A percentile compares a stretch with the other conserved stretches of the same genome.
Evolutionary conservation across 2,888 invertebrate genomes (phyloP).

Genomic region (Lepas anatifera): DNA sequence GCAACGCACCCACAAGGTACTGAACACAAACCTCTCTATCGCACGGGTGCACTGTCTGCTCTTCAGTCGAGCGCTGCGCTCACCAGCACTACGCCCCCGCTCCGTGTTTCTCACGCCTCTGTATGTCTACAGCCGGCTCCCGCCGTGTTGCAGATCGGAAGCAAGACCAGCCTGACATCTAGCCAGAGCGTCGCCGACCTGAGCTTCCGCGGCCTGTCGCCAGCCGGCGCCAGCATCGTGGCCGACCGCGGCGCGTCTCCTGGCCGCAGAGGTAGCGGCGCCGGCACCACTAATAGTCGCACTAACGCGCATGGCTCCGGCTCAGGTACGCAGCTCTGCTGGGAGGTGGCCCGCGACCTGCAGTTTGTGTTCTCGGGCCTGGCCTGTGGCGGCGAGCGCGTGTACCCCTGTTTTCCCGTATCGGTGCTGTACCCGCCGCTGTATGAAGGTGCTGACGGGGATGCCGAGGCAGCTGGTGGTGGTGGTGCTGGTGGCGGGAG

Average conservation of each 20-base stretch:
- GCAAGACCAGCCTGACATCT: slow-evolving; percentile 62
- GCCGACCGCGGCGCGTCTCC: not conserved
- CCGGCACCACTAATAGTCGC: not conserved
- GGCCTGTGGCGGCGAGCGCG: slow-evolving; percentile 12
- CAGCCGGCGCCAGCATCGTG: slow-evolving; percentile 15
- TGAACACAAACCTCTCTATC: too few species aligned
- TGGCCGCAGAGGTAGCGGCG: not conserved
- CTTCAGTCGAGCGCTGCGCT: too few species aligned
- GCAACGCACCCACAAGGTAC: too few species aligned
- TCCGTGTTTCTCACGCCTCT: too few species aligned
- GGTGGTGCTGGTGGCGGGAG: slow-evolving; percentile 29
- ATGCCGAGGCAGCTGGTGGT: slow-evolving; percentile 18
- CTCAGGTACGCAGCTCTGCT: not conserved
- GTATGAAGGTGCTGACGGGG: slow-evolving; percentile 13
- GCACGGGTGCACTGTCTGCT: too few species aligned
- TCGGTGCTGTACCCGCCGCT: slow-evolving; percentile 1
- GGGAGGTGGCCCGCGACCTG: slow-evolving; percentile 3
- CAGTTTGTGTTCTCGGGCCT: not conserved
- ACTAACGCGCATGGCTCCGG: not conserved
- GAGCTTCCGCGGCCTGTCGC: slow-evolving; percentile 41
- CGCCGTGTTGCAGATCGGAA: slow-evolving; percentile 58
- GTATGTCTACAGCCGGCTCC: slow-evolving; percentile 15
- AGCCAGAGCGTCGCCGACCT: slow-evolving; percentile 79
- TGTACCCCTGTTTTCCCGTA: not conserved
- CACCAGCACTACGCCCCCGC: too few species aligned